Evolutionary conservation across 2,797 vertebrate species (phyloP), one percentile per base, ranked within the genome.

Genomic region (Xyrichtys novacula): DNA sequence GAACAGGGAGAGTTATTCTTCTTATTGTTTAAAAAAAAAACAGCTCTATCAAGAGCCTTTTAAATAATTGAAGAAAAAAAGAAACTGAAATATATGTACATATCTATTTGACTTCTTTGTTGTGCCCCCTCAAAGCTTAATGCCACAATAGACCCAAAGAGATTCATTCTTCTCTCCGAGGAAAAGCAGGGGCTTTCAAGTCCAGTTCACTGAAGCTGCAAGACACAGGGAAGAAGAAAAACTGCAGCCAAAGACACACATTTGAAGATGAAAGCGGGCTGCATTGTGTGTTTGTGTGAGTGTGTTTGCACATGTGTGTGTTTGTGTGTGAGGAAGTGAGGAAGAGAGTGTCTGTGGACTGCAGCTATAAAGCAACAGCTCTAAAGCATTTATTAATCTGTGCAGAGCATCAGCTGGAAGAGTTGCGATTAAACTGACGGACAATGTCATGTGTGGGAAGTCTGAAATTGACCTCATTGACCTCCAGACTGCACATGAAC

Each of bases 61-160:
- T 64, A 75, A 78, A 84, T 82, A 61, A 87, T 58, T 81, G 76
- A 48, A 75, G 68, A 60, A 80, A 85, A 80, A 71, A 85, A 78
- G 65, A 65, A 64, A 67, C 15, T 50, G 44, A 44, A 57, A 75
- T 83, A 76, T 80, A 69, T 82, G 76, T 85, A 78, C 63, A 57
- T 84, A 87, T 88, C 76, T 85, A 75, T 86, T 85, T 85, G 80
- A 81, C 73, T 75, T 85, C 77, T 88, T 88, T 90, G 85, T 87
- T 85, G 81, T 82, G 70, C 46, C 81, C 69, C 63, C 64, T 82
- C 79, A 86, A 84, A 86, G 88, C 89, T 85, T 84, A 81, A 88
- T 60, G 71, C 76, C 83, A 85, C 80, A 89, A 89, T 80, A 77
- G 88, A 85, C 71, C 65, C 65, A 75, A 81, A 84, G 75, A 86